A percentile compares a stretch with the other conserved stretches of the same genome.
These are phyloP conservation scores for Acestrorhynchus altus DNA, from an alignment of 2,797 vertebrate species.

Conservation along the genomic window DNA sequence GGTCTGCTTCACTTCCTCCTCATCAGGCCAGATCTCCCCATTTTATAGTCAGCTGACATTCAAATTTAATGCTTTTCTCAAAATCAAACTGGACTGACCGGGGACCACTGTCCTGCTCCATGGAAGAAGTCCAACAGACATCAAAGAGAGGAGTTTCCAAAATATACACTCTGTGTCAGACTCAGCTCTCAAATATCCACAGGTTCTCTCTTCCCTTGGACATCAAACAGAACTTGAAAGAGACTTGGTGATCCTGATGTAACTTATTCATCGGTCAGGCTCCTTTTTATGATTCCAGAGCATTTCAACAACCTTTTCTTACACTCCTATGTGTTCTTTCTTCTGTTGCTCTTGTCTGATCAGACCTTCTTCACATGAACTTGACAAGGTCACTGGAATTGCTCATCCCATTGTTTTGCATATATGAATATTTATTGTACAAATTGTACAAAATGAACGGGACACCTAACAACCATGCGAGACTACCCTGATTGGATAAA, in stretches of 20 bases:
- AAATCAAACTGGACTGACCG: conserved; percentile 46
- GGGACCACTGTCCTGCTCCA: conserved; percentile 53
- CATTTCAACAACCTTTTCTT: conserved; percentile 35
- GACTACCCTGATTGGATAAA: too few relatives aligned
- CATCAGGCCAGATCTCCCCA: conserved; percentile 38
- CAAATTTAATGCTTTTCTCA: conserved; percentile 43
- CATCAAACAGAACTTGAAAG: conserved; percentile 63
- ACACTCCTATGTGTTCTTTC: conserved; percentile 28
- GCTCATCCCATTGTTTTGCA: not conserved
- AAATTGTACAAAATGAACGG: not conserved
- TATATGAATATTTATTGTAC: not conserved
- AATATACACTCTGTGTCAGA: conserved; percentile 56
- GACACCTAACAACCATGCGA: too few relatives aligned
- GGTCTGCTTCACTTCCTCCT: conserved; percentile 50
- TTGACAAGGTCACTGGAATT: not conserved
- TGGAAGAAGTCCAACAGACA: conserved; percentile 50
- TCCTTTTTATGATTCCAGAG: conserved; percentile 36
- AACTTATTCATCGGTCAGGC: conserved; percentile 52
- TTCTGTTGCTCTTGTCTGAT: conserved; percentile 34
- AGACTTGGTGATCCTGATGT: conserved; percentile 48
- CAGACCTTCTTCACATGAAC: conserved; percentile 19
- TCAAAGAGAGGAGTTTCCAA: conserved; percentile 59
- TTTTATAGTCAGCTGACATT: conserved; percentile 55
- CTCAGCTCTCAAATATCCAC: conserved; percentile 57
- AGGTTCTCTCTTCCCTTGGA: conserved; percentile 53